Base-by-base conservation (phyloP, 2,113 vertebrate genomes). In the Gasterosteus nipponicus region DNA sequence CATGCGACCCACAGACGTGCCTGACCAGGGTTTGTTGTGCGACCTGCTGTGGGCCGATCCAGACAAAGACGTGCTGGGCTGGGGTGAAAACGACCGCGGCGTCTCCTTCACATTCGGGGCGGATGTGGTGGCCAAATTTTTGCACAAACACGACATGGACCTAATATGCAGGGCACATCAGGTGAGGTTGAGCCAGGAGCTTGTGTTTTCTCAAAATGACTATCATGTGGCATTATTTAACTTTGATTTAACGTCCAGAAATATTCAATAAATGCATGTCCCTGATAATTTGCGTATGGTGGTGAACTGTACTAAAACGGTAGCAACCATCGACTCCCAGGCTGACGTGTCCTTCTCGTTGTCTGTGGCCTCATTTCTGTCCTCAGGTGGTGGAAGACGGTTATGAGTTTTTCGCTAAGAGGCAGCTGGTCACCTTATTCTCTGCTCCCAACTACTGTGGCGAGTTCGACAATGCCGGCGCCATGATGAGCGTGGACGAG, bases 11-110 rank as follows among this genome's bases (percentile, higher is more conserved):
- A 99, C 97, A 4, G 97, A 99, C 0, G 97, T 99, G 51, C 97
- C 94, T 5, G 94, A 95, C 87, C 94, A 95, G 91, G 94, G 94
- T 41, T 74, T 95, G 80, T 73, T 95, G 47, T 98, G 97, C 0
- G 97, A 98, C 91, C 94, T 98, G 69, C 95, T 99, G 65, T 99
- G 97, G 97, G 97, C 97, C 0, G 97, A 99, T 82, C 97, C 97
- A 0, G 97, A 99, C 92, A 99, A 99, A 87, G 97, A 95, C 5
- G 94, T 95, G 71, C 83, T 95, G 72, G 94, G 94, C 66, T 95
- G 94, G 94, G 94, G 94, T 0, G 94, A 95, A 81, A 95, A 95
- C 11, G 94, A 95, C 88, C 94, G 94, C 0, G 94, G 94, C 0
- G 94, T 95, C 81, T 95, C 94, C 78, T 95, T 95, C 85, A 95